Base-by-base conservation (phyloP, 2,797 vertebrate species). In the Clangula hyemalis region DNA sequence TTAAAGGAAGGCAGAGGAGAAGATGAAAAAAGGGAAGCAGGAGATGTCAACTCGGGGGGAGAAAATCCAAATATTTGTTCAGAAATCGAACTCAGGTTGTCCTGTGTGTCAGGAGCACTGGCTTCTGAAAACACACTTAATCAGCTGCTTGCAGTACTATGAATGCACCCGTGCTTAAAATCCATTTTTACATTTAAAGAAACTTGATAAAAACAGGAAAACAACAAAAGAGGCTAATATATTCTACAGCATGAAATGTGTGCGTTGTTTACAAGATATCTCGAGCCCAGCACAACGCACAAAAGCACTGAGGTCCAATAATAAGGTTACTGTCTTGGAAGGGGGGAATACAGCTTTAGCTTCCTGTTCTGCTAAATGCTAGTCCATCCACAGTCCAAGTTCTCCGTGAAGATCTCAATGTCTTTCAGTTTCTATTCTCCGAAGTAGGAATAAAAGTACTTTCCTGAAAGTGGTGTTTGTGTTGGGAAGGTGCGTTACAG, bases 1-100 rank as follows among this genome's bases (percentile, higher is more conserved):
- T 95, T 85, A 66, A 90, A 93, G 90, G 95, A 88, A 91, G 78
- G 80, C 72, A 75, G 90, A 91, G 91, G 79, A 95, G 80, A 54
- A 91, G 61, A 93, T 92, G 45, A 93, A 85, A 90, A 89, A 93
- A 76, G 57, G 43, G 38, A 92, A 93, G 84, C 72, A 62, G 64
- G 66, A 94, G 84, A 89, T 94, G 81, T 91, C 66, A 93, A 2
- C 60, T 39, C 4, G 27, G 28, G 66, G 25, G 18, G 18, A 53
- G 43, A 34, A 73, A 38, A 70, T 82, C n/a, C 77, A 91, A 91
- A 87, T 96, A 84, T 72, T 95, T 90, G 58, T 87, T 94, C 81
- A 83, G 69, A 80, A 92, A 68, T 84, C 41, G 64, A 79, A 21
- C 39, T 81, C 25, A 2, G 0, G 11, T 89, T 94, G 80, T 82